Evolutionary conservation across 2,797 vertebrate species (phyloP).

Genomic region (Perdix hodgsoniae): DNA sequence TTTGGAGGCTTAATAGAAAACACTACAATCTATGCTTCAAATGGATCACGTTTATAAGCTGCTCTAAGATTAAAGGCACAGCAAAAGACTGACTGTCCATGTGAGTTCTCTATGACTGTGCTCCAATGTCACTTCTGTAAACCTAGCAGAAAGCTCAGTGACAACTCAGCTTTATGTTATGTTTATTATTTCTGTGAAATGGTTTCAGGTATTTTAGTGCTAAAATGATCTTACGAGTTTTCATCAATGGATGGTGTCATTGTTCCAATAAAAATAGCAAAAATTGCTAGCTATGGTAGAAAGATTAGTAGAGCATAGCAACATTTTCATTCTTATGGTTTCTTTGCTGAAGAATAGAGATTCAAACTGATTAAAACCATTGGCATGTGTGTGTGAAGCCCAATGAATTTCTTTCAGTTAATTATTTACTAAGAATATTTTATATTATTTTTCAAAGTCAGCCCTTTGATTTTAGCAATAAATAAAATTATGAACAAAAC

Average conservation of each 20-base stretch:
- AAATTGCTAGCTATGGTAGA: not conserved
- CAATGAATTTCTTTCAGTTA: not conserved
- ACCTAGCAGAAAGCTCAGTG: not conserved
- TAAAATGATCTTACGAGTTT: conserved; percentile 6
- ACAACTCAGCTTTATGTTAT: not conserved
- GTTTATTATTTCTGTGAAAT: not conserved
- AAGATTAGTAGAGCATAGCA: not conserved
- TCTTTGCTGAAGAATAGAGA: not conserved
- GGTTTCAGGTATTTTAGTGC: not conserved
- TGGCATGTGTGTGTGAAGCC: not conserved
- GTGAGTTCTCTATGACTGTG: not conserved
- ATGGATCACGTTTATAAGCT: not conserved
- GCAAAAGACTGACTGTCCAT: not conserved
- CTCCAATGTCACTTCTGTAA: not conserved
- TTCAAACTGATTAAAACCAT: not conserved
- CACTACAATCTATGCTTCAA: conserved; percentile 36
- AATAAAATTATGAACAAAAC: not conserved
- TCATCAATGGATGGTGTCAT: not conserved
- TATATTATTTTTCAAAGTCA: not conserved
- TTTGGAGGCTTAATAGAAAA: conserved; percentile 51
- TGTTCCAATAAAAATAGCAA: not conserved
- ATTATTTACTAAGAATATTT: not conserved
- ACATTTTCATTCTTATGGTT: not conserved
- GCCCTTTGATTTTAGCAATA: not conserved
- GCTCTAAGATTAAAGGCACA: not conserved